Conservation (phyloP, 2,888 invertebrate genomes). For the Marasmarcha lunaedactyla region DNA sequence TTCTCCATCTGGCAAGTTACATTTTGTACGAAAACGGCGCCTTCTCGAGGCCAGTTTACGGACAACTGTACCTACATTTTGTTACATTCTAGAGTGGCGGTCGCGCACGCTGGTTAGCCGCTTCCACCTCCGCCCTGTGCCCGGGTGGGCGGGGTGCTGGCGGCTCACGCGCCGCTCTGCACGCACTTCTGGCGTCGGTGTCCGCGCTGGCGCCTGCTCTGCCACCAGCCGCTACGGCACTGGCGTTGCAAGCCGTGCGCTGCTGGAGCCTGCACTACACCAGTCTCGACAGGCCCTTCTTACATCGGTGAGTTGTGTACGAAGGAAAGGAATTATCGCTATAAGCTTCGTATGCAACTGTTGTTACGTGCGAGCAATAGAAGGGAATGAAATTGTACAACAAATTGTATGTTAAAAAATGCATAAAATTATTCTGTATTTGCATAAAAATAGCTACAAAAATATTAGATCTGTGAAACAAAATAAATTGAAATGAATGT, state of each 20-base stretch:
- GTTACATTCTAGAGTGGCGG: no score
- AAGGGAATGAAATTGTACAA: no score
- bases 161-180: slow-evolving; percentile 77
- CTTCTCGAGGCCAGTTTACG: no score
- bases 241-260: slow-evolving; percentile 87
- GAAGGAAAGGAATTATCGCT: background rate
- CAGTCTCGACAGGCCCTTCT: slow-evolving; percentile 89
- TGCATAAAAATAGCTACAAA: no score
- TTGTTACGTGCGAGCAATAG: background rate
- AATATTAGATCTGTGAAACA: no score
- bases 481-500: no score
- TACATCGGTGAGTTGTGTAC: slow-evolving; percentile 72
- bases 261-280: slow-evolving; percentile 94
- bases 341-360: no score
- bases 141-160: slow-evolving; percentile 46
- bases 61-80: no score
- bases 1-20: no score
- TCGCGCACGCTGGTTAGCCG: background rate
- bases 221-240: slow-evolving; percentile 87
- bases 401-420: no score
- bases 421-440: no score
- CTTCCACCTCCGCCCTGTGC: slow-evolving; percentile 38
- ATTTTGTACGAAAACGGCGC: no score
- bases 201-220: slow-evolving; percentile 91
- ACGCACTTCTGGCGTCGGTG: slow-evolving; percentile 89